These are phyloP conservation scores for Phaedon cochleariae DNA, from an alignment of 2,888 invertebrate species.

Conservation along the genomic window DNA sequence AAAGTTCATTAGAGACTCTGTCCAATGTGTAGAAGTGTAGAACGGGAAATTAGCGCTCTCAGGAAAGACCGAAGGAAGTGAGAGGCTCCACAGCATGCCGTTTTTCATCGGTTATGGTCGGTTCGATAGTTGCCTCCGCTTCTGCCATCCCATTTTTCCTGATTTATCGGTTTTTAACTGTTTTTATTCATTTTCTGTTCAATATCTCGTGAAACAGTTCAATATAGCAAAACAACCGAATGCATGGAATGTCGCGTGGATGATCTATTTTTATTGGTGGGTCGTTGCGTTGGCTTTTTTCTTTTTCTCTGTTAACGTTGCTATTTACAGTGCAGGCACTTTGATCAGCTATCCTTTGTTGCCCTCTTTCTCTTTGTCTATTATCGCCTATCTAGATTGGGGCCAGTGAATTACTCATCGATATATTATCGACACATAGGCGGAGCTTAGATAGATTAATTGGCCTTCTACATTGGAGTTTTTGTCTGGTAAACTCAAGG, in stretches of 20 bases:
- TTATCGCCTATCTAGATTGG: too few relatives aligned
- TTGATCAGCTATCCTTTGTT: too few relatives aligned
- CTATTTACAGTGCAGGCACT: too few relatives aligned
- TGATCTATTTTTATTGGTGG: conserved; percentile 9
- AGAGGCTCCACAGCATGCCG: conserved; percentile 42
- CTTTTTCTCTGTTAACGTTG: not conserved
- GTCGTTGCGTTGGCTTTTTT: not conserved
- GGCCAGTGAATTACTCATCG: too few relatives aligned
- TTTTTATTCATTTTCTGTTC: conserved; percentile 31
- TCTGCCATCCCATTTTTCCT: conserved; percentile 29
- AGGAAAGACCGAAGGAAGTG: conserved; percentile 31
- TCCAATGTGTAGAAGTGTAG: conserved; percentile 26
- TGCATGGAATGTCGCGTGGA: conserved; percentile 24
- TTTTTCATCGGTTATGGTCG: conserved; percentile 45
- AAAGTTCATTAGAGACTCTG: conserved; percentile 29
- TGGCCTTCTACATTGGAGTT: too few relatives aligned
- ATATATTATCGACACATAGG: too few relatives aligned
- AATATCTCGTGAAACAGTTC: conserved; percentile 35
- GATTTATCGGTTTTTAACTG: conserved; percentile 46
- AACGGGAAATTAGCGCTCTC: conserved; percentile 29
- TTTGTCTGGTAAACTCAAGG: too few relatives aligned
- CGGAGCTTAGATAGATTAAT: too few relatives aligned
- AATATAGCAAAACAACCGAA: conserved; percentile 26
- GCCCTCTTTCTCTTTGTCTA: too few relatives aligned
- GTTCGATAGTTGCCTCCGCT: conserved; percentile 39